Evolutionary conservation across 2,797 vertebrate species (phyloP).

Genomic region (Xenops minutus): DNA sequence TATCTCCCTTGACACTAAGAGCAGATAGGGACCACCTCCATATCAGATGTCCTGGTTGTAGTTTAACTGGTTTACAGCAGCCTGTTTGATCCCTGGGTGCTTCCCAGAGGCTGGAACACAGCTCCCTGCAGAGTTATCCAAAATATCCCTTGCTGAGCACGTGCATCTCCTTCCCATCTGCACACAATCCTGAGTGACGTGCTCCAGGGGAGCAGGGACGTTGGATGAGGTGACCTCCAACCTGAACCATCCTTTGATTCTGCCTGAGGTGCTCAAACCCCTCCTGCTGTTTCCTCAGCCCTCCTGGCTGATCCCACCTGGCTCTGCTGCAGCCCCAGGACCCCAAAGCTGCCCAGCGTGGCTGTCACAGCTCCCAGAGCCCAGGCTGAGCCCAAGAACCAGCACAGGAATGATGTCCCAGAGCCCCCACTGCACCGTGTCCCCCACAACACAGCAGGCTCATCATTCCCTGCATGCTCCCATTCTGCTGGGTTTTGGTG

Average conservation of each 20-base stretch:
- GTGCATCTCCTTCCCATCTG: accelerated
- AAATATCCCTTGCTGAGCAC: neutral
- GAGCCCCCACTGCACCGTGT: accelerated
- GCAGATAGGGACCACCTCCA: neutral
- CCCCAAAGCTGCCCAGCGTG: accelerated
- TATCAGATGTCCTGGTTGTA: neutral
- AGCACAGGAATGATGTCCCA: accelerated
- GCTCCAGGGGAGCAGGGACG: neutral
- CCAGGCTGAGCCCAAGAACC: accelerated
- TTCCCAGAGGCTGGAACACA: neutral
- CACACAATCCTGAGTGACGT: neutral
- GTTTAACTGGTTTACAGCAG: neutral
- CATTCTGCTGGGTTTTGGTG: accelerated
- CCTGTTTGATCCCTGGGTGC: neutral
- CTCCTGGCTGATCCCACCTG: neutral
- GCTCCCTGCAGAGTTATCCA: neutral
- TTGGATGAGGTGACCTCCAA: neutral
- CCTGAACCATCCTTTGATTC: neutral
- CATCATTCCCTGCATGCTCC: accelerated
- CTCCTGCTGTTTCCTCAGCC: neutral
- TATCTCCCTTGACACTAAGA: neutral
- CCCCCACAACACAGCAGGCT: accelerated
- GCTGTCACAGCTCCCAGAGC: neutral
- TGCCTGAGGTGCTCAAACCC: accelerated
- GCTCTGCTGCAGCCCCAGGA: neutral